Base-by-base conservation (phyloP, 2,113 vertebrate species). In the Connochaetes taurinus region DNA sequence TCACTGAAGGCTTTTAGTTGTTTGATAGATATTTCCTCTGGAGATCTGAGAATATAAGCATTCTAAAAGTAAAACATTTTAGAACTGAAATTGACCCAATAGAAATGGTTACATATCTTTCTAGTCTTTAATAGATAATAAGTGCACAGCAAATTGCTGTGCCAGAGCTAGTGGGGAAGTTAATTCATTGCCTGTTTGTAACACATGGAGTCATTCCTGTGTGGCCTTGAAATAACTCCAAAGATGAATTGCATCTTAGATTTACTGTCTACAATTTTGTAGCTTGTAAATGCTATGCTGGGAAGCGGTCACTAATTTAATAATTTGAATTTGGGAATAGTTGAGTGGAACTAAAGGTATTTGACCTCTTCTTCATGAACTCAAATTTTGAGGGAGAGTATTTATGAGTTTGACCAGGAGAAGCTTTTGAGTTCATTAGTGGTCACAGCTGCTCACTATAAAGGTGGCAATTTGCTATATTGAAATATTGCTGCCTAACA, bases 341-440 rank as follows among this genome's bases (percentile, higher is more conserved):
- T 31, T 86, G 85, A 91, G 40, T 93, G 76, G 33, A 95, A 93
- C 82, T 81, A 83, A 97, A 91, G 43, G n/a, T 50, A 92, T 67
- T 85, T 90, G 74, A 94, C 71, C 71, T 95, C 29, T 94, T 52
- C 14, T 94, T 94, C 43, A 40, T 88, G 33, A 80, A 67, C 16
- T 90, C 64, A 92, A 3, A 40, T 55, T 94, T 95, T 76, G 5
- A 16, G 58, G 11, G 23, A 80, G 43, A 64, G 25, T 58, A 93
- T 96, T 94, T 96, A 82, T 95, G 64, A 94, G 58, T 95, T 87
- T 97, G 91, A 96, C 58, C 47, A 64, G 57, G 36, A 91, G 47
- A 76, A 88, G 6, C 14, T 78, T 94, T 91, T 81, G 25, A 62
- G 85, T 76, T 33, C 88, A 88, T 55, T 78, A 95, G 52, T 0